Evolutionary conservation across 2,888 invertebrate species (phyloP).

Genomic region (Acleris cristana): DNA sequence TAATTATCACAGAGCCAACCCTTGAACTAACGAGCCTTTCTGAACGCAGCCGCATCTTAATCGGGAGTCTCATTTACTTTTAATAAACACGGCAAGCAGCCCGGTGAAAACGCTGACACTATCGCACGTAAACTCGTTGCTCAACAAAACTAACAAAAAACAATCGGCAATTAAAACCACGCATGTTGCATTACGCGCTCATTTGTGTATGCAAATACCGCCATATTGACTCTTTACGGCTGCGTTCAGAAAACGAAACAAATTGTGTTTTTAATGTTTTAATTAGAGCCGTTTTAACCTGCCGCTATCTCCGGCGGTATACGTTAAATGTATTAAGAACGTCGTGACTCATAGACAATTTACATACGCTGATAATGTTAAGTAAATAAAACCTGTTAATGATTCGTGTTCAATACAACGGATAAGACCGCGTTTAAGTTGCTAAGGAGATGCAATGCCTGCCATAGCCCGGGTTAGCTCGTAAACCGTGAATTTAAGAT

Average conservation of each 20-base stretch:
- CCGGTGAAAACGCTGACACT: slow-evolving; percentile 26
- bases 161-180: slow-evolving; percentile 63
- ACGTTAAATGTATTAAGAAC: slow-evolving; percentile 51
- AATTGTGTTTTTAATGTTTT: slow-evolving; percentile 72
- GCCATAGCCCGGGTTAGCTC: background rate
- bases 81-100: slow-evolving; percentile 19
- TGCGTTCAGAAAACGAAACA: slow-evolving; percentile 57
- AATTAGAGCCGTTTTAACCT: slow-evolving; percentile 63
- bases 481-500: slow-evolving; percentile 13
- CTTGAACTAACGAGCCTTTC: slow-evolving; percentile 1
- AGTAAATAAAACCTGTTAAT: slow-evolving; percentile 51
- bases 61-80: slow-evolving; percentile 7
- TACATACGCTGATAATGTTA: slow-evolving; percentile 48
- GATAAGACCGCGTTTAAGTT: slow-evolving; percentile 43
- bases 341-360: slow-evolving; percentile 65
- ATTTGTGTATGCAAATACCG: slow-evolving; percentile 61
- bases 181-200: slow-evolving; percentile 53
- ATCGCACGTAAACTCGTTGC: slow-evolving; percentile 39
- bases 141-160: slow-evolving; percentile 53
- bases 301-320: slow-evolving; percentile 57
- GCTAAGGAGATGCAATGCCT: slow-evolving; percentile 9
- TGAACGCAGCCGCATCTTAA: background rate
- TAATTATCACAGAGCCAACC: background rate
- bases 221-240: slow-evolving; percentile 57
- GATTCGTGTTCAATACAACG: slow-evolving; percentile 44